Evolutionary conservation across 64 coral and sea anemone species (phyloP), one percentile per base, ranked within the genome.

Genomic region (Pocillopora damicornis): DNA sequence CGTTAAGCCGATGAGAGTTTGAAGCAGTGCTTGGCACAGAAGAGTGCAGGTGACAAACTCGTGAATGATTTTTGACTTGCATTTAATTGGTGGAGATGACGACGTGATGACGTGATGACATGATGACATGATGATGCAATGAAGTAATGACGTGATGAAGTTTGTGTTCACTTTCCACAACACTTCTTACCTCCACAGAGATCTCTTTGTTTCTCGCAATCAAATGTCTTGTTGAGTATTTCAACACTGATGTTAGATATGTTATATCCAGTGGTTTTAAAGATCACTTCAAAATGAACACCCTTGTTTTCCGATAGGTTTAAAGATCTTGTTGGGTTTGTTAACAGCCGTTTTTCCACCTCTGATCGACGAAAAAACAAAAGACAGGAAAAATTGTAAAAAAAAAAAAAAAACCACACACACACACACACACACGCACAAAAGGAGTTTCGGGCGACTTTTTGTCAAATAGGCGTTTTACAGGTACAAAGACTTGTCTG

Each of bases 361-460:
- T 63, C 79, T 81, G 60, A 81, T 62, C 11, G 63, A 15, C 79
- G 63, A 63, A 81, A 81, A 13, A 11, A 51, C 22, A 77, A 76
- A 12, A 1, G 11, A 12, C 1, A 14, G 1, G 34, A 35, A 11
- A 51, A 51, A 51, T 51, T 51, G 42, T 51, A 81, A 81, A 81
- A 81, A 13, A 11, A 51, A 77, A 77, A 77, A 12, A 1, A 74
- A 36, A 36, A 26, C 25, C 13, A 25, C 3, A 12, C 9, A 14
- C 11, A 75, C 0, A 36, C 13, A 11, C 30, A 35, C 16, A 17
- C 1, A 67, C 5, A 67, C 9, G 22, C 22, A 67, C 1, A 22
- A 22, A 20, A 22, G 17, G 67, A 51, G 42, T 51, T 30, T 51
- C 42, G 42, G 42, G 7, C 3, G 42, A 7, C 7, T 51, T 7